Evolutionary conservation across 2,888 invertebrate genomes (phyloP), one percentile per base, ranked within the genome.

Genomic region (Automeris io): DNA sequence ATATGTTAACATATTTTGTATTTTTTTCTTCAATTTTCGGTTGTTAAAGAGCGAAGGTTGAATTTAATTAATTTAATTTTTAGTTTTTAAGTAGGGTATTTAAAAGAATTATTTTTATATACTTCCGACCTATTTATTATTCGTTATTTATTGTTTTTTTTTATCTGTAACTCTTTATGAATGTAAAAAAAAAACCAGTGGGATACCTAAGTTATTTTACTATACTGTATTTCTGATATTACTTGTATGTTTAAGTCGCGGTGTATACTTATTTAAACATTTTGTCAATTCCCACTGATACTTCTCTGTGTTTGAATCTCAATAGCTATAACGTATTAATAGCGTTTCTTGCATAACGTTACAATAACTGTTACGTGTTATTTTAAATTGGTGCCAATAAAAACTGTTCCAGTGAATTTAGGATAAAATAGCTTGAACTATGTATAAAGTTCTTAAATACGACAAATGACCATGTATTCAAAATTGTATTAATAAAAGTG

Each of bases 31-130:
- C 16, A 26, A 3, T 37, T 31, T 37, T 34, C 34, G 39, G 8
- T 35, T 34, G 26, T 39, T 34, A 23, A 13, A 21, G 12, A 23
- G 12, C 18, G 25, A 40, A 19, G 26, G 39, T 25, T 36, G 40
- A 33, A 36, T 40, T 40, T 40, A 26, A 33, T 32, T 35, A 36
- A 40, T 33, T 36, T 26, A 40, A 40, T 33, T 21, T 45, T 49
- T 41, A 77, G 76, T 58, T 55, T 43, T 54, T 83, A 83, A 77
- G 79, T 83, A 82, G n/a, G 29, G 2, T 29, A 82, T 82, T 79
- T 81, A 75, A 78, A 71, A 74, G 73, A 74, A 70, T 73, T 80
- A 73, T 78, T 80, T 77, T 76, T 77, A 71, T 75, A 70, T 75
- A 63, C 74, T 76, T 76, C 72, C 69, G 67, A 74, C 57, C 70